A percentile compares a stretch with the other conserved stretches of the same genome.
These are phyloP conservation scores for Callaeas wilsoni DNA, from an alignment of 2,113 vertebrate species.

Conservation along the genomic window DNA sequence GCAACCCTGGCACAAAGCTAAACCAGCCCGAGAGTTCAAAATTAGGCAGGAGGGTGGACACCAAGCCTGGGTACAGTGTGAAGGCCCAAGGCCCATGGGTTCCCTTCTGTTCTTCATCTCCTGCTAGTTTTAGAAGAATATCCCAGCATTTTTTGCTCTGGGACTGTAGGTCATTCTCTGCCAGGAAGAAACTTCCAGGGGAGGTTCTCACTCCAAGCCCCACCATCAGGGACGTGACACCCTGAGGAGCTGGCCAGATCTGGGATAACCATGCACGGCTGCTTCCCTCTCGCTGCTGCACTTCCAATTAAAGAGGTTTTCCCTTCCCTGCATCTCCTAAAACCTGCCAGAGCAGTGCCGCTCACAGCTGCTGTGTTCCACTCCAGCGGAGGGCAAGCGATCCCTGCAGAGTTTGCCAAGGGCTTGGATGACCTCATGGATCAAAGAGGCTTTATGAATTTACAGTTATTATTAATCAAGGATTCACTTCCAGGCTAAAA, in stretches of 20 bases:
- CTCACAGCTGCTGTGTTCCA: background rate
- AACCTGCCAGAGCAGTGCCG: background rate
- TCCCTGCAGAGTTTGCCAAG: background rate
- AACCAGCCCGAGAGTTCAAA: background rate
- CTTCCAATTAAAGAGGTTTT: background rate
- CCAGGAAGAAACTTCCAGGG: background rate
- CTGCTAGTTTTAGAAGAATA: background rate
- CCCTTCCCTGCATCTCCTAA: background rate
- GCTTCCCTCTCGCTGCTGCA: background rate
- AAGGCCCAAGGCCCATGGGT: background rate
- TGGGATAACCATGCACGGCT: accelerated
- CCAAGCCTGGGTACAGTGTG: background rate
- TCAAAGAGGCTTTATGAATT: background rate
- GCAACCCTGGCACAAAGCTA: background rate
- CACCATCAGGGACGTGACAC: background rate
- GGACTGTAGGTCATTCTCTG: background rate
- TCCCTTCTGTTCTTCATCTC: background rate
- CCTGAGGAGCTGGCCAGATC: background rate
- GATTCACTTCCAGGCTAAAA: background rate
- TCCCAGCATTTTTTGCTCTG: background rate
- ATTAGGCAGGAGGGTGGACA: background rate
- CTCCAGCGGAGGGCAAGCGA: accelerated
- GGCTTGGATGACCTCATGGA: background rate
- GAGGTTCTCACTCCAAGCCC: background rate
- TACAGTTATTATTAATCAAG: background rate